Percentiles rank a stretch among this genome's conserved stretches.
Evolutionary conservation across 1,140 invertebrate species (phyloP).

Genomic region (Pseudobourletiella spinata): DNA sequence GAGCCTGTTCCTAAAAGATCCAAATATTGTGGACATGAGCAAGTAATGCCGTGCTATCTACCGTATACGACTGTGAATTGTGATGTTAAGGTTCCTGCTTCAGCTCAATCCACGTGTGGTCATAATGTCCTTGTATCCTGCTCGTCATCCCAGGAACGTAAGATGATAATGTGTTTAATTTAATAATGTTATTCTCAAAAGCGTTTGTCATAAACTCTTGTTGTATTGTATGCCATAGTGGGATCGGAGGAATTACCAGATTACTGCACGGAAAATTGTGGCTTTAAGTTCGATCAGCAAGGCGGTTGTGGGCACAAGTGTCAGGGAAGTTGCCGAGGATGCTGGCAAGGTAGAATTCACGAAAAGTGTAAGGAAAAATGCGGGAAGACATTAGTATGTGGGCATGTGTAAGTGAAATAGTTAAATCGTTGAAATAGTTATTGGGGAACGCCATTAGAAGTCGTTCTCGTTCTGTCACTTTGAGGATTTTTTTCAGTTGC

Average conservation of each 20-base stretch:
- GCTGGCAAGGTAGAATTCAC: conserved; percentile 54
- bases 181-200: neutral
- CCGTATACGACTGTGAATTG: conserved; percentile 8
- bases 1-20: conserved; percentile 11
- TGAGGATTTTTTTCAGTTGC: conserved; percentile 47
- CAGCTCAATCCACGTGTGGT: conserved; percentile 10
- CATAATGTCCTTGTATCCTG: conserved; percentile 28
- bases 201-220: neutral
- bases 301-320: conserved; percentile 27
- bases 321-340: conserved; percentile 49
- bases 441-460: neutral
- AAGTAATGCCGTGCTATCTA: conserved; percentile 17
- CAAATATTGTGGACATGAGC: conserved; percentile 18
- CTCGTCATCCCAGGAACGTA: conserved; percentile 7
- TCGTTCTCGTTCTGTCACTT: conserved; percentile 10
- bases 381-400: conserved; percentile 51
- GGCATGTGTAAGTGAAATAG: conserved; percentile 45
- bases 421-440: neutral
- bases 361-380: conserved; percentile 51
- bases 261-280: conserved; percentile 28
- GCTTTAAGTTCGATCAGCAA: conserved; percentile 7
- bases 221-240: neutral
- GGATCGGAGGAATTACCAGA: conserved; percentile 7
- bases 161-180: neutral
- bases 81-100: conserved; percentile 10